Evolutionary conservation across 2,797 vertebrate species (phyloP).

Genomic region (Gymnothorax reevesii): DNA sequence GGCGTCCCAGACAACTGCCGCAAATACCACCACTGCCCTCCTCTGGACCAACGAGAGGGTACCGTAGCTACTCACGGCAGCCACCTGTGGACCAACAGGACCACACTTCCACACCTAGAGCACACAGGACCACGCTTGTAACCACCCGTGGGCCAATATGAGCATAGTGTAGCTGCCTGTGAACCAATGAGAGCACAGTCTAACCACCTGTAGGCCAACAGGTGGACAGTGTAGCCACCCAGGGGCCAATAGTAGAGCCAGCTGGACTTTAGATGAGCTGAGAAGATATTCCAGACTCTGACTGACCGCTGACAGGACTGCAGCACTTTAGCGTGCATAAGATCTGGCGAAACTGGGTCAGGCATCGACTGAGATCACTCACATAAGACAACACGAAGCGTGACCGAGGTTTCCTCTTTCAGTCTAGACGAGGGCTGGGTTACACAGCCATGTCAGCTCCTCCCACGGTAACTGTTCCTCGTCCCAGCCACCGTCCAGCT

Average conservation of each 20-base stretch:
- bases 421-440: not conserved
- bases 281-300: not conserved
- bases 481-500: not conserved
- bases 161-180: rapidly evolving
- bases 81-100: no score
- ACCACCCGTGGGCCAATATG: not conserved
- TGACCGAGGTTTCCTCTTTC: conserved; percentile 21
- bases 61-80: no score
- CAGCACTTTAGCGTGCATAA: not conserved
- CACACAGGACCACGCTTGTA: no score
- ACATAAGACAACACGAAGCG: no score
- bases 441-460: not conserved
- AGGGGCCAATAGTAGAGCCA: not conserved
- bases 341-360: not conserved
- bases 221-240: not conserved
- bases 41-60: no score
- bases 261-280: no score
- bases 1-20: not conserved
- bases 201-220: not conserved
- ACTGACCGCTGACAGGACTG: not conserved
- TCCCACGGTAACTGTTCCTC: not conserved
- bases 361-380: not conserved
- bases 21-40: not conserved
- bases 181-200: no score
- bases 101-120: no score